Percentiles rank a stretch among this genome's conserved stretches.
Conservation (phyloP, 2,888 invertebrate genomes). For the Pachymerium ferrugineum region DNA sequence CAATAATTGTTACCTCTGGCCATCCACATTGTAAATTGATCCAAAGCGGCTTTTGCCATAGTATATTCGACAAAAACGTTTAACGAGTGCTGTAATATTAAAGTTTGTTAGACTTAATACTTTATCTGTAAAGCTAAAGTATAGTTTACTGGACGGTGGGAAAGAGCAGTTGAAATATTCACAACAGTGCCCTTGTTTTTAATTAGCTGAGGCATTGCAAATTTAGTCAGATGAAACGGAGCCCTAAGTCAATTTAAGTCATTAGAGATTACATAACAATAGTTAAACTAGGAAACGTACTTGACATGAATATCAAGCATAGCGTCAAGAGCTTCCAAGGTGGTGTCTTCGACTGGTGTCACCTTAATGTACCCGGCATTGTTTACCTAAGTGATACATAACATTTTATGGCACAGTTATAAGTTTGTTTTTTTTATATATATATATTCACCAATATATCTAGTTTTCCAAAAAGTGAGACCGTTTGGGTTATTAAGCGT, state of each 20-base stretch:
- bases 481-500: background rate
- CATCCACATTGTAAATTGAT: constrained; percentile 5
- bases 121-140: background rate
- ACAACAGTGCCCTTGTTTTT: background rate
- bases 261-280: background rate
- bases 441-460: background rate
- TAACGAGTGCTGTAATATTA: background rate
- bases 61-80: background rate
- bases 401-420: too few species aligned
- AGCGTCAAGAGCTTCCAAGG: background rate
- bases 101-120: background rate
- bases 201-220: constrained; percentile 1
- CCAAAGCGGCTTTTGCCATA: background rate
- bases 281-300: background rate
- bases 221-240: background rate
- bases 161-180: background rate
- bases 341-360: background rate
- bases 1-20: background rate
- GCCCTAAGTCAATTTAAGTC: background rate
- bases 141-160: background rate
- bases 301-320: constrained; percentile 7
- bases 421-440: too few species aligned
- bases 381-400: background rate
- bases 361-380: background rate
- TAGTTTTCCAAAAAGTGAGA: background rate